Base-by-base conservation (phyloP, 2,797 vertebrate species). In the Poeciliopsis presidionis region DNA sequence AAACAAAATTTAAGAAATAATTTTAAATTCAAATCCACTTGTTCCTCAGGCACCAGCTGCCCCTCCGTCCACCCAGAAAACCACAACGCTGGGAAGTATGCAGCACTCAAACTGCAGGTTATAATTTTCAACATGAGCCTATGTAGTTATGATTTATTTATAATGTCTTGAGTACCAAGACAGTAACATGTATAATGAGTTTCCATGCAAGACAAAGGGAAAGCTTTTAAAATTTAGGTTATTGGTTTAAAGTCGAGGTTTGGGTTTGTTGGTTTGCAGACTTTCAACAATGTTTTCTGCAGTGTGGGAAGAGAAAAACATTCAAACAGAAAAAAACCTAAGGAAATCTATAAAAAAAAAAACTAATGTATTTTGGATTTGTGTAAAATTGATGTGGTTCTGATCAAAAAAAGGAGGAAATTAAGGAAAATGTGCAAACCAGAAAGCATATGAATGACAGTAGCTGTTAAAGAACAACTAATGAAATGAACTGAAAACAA, bases 131-230 rank as follows among this genome's bases (percentile, higher is more conserved):
- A 80, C 82, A 81, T 80, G 75, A 45, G 72, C 81, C 91, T 91
- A 92, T 94, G 70, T 95, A 93, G 88, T 95, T 95, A 95, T 63
- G 74, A 93, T 90, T 87, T 95, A 95, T 95, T 94, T 95, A 94
- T 94, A 94, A 94, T 92, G 78, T 83, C 78, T 76, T 78, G 72
- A 79, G 81, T 79, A 84, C 73, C 84, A 94, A 95, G 92, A 90
- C 86, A 88, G 84, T 28, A 90, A 86, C 88, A 87, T 25, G 79
- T 87, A 92, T 91, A 88, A 89, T 88, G 88, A 81, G 80, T 39
- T 79, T 57, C 73, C 33, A 13, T 59, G 72, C 80, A 73, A 75
- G 82, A 85, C 33, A 86, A 53, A 12, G 81, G 76, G 12, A 53
- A 72, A 83, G 79, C 84, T 82, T 78, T 89, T 91, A 76, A 81